A percentile compares a stretch with the other conserved stretches of the same genome.
Evolutionary conservation across 2,888 invertebrate species (phyloP).

Genomic region (Trypoxylon attenuatum): DNA sequence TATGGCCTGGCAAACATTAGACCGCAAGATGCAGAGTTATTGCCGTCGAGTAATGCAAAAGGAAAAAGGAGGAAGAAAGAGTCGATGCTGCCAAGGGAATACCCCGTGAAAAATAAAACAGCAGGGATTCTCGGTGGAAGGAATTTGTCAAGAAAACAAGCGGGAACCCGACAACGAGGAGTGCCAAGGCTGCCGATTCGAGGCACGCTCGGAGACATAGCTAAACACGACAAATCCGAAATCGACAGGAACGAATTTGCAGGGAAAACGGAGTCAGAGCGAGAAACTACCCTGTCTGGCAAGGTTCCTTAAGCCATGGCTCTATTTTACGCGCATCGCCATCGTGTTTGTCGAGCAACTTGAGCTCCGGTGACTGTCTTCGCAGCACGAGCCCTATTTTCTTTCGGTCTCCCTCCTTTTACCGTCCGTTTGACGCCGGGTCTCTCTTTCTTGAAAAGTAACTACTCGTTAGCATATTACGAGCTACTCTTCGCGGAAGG

Average conservation of each 20-base stretch:
- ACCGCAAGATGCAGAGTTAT: neutral
- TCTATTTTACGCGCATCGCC: slow-evolving; percentile 31
- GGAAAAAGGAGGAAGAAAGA: neutral
- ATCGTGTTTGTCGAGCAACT: slow-evolving; percentile 21
- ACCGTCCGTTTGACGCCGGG: neutral
- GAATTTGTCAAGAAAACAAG: too few species aligned
- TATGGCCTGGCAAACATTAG: neutral
- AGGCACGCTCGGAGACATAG: too few species aligned
- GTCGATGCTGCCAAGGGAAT: neutral
- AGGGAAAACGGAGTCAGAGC: too few species aligned
- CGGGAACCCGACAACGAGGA: too few species aligned
- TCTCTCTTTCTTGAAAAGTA: too few species aligned
- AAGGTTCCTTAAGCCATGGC: slow-evolving; percentile 13
- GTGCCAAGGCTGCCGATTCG: too few species aligned
- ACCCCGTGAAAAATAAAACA: neutral
- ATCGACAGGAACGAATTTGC: neutral
- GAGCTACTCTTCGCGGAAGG: too few species aligned
- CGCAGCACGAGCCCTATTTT: slow-evolving; percentile 55
- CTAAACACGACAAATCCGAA: too few species aligned
- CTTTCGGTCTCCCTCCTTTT: slow-evolving; percentile 26
- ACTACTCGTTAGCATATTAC: too few species aligned
- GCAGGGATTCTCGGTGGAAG: too few species aligned
- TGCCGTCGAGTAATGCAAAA: neutral
- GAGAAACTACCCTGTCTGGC: neutral
- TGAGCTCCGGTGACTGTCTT: slow-evolving; percentile 35